Evolutionary conservation across 37 sponge, comb jelly and placozoan species (phyloP), one percentile per base, ranked within the genome.

Genomic region (Theonella swinhoei): DNA sequence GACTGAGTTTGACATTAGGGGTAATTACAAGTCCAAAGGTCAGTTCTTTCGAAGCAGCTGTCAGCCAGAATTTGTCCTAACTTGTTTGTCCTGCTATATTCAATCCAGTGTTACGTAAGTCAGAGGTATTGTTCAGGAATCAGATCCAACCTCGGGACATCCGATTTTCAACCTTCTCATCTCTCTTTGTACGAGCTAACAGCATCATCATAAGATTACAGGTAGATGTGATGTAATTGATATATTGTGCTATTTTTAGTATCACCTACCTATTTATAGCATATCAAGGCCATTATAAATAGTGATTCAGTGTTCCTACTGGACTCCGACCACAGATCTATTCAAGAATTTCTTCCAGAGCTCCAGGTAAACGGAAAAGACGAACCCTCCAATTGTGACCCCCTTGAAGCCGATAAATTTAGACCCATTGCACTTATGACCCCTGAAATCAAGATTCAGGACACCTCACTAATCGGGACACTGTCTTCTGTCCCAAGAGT

Each of bases 221-320:
- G 80, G 90, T 88, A 54, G 8, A 33, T 38, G 24, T 7, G 17
- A 42, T 37, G 65, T 23, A 26, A 59, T 47, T 66, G 32, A 68
- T 25, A 25, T 17, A 68, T 17, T n/a, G 26, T 26, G 5, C 24
- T 62, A 62, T 64, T n/a, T n/a, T n/a, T n/a, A n/a, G n/a, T n/a
- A n/a, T n/a, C n/a, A n/a, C n/a, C n/a, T 66, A 3, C 37, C 30
- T 36, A 36, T 28, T 39, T 74, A 1, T 62, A 88, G 89, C 83
- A 89, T 42, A 84, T 89, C 23, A 89, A 89, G 75, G 84, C 90
- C 5, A 79, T 89, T 39, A 67, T 89, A 14, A 84, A 42, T 37
- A 24, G 65, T n/a, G 39, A 77, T 63, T 58, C 73, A 5, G 42
- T 84, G 19, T 30, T 73, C 0, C 30, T 89, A 24, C 2, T 89